Conservation (phyloP, 37 sponge, comb jelly and placozoan species). For the Petrosia ficiformis region DNA sequence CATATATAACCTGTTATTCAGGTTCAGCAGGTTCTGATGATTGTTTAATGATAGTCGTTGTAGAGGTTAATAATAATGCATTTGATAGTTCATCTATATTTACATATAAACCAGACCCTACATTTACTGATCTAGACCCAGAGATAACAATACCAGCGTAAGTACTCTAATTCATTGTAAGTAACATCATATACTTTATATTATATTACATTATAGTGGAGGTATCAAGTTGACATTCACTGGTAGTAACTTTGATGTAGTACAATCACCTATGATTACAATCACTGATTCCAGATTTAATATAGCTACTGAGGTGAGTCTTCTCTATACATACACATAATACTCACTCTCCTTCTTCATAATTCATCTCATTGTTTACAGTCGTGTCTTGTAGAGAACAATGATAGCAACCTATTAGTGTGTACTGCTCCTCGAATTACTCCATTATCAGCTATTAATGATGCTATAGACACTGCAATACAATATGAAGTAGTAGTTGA, state of each 20-base stretch:
- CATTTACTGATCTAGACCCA: conserved; percentile 22
- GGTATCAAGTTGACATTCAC: conserved; percentile 44
- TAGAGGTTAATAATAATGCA: conserved; percentile 21
- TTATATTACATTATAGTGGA: conserved; percentile 29
- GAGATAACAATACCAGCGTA: conserved; percentile 28
- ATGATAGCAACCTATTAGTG: neutral
- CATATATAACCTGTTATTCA: neutral
- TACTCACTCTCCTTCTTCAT: too few species aligned
- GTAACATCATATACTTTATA: neutral
- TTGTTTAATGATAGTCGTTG: neutral
- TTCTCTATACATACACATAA: too few species aligned
- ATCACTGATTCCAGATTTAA: neutral
- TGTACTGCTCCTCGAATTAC: neutral
- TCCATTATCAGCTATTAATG: neutral
- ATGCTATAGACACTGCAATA: neutral
- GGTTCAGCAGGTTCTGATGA: neutral
- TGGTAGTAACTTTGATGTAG: conserved; percentile 43
- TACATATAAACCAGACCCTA: conserved; percentile 34
- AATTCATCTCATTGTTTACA: neutral
- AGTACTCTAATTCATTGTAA: conserved; percentile 6
- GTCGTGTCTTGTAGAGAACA: neutral
- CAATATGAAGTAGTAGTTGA: conserved; percentile 26
- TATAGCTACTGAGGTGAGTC: neutral
- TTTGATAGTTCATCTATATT: conserved; percentile 20
- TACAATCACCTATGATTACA: conserved; percentile 27